Evolutionary conservation across 2,113 vertebrate genomes (phyloP).

Genomic region (Melanocharis versteri): DNA sequence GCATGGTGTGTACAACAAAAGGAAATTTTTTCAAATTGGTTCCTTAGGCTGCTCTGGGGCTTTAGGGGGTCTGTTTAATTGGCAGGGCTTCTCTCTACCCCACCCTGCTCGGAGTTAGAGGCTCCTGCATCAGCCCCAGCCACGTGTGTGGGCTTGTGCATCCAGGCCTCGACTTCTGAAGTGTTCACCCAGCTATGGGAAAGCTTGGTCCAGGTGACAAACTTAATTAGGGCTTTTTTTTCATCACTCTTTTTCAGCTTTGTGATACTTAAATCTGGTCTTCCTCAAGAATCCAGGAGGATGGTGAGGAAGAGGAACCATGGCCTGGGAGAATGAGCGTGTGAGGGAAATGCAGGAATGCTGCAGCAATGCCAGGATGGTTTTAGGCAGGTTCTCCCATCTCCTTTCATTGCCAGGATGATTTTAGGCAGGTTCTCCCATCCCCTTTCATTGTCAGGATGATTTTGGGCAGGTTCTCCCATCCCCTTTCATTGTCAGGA

Average conservation of each 20-base stretch:
- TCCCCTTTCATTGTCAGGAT: not conserved
- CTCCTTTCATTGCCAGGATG: not conserved
- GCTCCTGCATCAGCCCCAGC: not conserved
- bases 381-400: not conserved
- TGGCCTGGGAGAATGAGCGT: not conserved
- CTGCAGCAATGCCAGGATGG: not conserved
- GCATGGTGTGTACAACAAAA: not conserved
- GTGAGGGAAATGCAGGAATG: not conserved
- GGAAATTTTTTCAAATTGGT: not conserved
- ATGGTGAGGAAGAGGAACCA: not conserved
- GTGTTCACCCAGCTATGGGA: not conserved
- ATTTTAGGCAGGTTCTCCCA: not conserved
- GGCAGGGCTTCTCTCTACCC: not conserved
- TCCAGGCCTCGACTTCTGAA: not conserved
- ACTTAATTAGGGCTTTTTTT: not conserved
- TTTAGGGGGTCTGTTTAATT: slow-evolving; percentile 47
- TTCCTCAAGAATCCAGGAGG: not conserved
- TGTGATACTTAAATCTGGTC: not conserved
- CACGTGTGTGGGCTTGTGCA: too few species aligned
- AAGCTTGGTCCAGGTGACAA: not conserved
- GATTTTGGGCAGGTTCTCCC: not conserved
- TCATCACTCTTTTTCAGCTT: not conserved
- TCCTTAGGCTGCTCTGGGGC: not conserved
- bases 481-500: not conserved
- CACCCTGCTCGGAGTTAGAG: not conserved